Conservation (phyloP, 2,888 invertebrate genomes). For the Lomographa bimaculata region DNA sequence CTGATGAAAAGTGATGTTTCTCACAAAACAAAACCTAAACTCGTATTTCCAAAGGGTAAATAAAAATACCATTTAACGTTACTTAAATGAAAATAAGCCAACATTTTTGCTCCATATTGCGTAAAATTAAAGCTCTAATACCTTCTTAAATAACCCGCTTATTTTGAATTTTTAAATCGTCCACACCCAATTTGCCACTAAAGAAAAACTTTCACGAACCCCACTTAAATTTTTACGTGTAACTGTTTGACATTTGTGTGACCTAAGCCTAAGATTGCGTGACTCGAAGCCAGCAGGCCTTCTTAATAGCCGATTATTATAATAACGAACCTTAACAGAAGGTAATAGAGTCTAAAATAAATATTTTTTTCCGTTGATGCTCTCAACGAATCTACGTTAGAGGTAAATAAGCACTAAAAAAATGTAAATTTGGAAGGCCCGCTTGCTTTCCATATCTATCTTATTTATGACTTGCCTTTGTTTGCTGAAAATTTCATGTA, state of each 20-base stretch:
- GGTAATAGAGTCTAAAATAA: conserved; percentile 8
- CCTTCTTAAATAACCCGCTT: not conserved
- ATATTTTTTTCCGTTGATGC: conserved; percentile 1
- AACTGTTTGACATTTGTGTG: conserved; percentile 17
- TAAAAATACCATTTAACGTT: no score
- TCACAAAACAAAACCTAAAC: no score
- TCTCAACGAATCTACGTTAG: conserved; percentile 17
- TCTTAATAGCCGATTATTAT: conserved; percentile 2
- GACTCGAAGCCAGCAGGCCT: conserved; percentile 13
- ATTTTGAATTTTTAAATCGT: conserved; percentile 3
- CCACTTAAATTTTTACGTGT: conserved; percentile 12
- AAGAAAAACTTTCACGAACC: not conserved
- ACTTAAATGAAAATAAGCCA: no score
- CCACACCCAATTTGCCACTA: conserved; percentile 8
- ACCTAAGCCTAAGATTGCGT: conserved; percentile 18
- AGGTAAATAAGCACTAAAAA: conserved; percentile 24
- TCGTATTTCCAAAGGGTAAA: no score
- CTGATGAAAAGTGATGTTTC: no score
- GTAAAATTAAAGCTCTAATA: no score
- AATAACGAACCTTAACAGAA: conserved; percentile 6
- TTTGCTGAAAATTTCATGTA: conserved; percentile 29
- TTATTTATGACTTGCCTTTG: conserved; percentile 32
- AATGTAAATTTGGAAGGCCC: conserved; percentile 32
- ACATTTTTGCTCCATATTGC: no score
- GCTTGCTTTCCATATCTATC: conserved; percentile 32